These are phyloP conservation scores for Dioctria rufipes DNA, from an alignment of 2,888 invertebrate species.

Conservation along the genomic window DNA sequence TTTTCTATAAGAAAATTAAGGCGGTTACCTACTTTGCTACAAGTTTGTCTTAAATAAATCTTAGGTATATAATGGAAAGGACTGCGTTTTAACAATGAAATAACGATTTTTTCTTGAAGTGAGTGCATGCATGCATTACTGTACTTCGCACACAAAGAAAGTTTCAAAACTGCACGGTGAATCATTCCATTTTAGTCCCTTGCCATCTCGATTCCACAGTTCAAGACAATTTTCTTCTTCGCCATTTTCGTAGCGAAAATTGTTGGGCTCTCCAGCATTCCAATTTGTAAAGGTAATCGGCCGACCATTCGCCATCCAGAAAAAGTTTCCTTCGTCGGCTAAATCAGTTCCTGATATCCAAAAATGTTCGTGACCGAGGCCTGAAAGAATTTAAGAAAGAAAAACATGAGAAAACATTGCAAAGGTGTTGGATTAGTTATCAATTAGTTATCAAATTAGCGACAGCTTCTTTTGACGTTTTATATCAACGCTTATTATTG, in stretches of 20 bases:
- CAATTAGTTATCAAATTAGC: no score
- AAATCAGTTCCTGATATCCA: conserved; percentile 95
- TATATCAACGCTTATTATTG: no score
- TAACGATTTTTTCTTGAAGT: conserved; percentile 5
- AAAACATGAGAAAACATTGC: background rate
- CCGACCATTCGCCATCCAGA: conserved; percentile 93
- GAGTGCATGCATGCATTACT: conserved; percentile 60
- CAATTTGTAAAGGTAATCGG: conserved; percentile 93
- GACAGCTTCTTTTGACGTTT: no score
- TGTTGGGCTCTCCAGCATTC: conserved; percentile 95
- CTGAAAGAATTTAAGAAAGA: conserved; percentile 71
- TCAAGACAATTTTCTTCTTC: conserved; percentile 94
- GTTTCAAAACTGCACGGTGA: conserved; percentile 95
- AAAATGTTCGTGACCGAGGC: conserved; percentile 91
- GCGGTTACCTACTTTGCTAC: conserved; percentile 8
- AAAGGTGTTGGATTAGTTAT: no score
- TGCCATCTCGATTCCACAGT: conserved; percentile 91
- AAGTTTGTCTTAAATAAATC: conserved; percentile 43
- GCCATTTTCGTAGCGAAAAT: conserved; percentile 90
- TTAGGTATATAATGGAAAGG: conserved; percentile 48
- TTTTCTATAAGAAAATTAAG: conserved; percentile 52
- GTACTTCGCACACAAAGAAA: conserved; percentile 92
- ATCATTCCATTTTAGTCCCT: conserved; percentile 94
- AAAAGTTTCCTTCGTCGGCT: conserved; percentile 91
- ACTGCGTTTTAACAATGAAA: conserved; percentile 13